Base-by-base conservation (phyloP, 2,888 invertebrate species). In the Hemistola chrysoprasaria region DNA sequence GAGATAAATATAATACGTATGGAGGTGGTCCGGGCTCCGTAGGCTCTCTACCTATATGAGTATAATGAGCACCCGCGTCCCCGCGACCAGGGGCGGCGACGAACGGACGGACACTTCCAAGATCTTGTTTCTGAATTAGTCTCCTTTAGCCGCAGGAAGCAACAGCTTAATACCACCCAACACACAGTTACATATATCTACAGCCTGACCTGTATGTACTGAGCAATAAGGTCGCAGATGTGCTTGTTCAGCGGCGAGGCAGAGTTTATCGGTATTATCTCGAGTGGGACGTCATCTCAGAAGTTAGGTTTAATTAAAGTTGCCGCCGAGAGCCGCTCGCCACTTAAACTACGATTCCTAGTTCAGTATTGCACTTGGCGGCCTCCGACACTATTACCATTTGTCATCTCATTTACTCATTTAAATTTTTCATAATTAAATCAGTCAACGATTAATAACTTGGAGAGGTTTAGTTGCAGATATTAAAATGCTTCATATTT, bases 231-330 rank as follows among this genome's bases (percentile, higher is more conserved):
- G 64, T 46, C 46, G 24, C 56, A 10, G 58, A 38, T 61, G 22
- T 21, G 11, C 21, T 8, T 7, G 3, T n/a, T 1, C 7, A 6
- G 3, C 24, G 21, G 11, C 2, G 6, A 6, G 6, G n/a, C 0
- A 35, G n/a, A 22, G 22, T 10, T 42, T 20, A 47, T 30, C 35
- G 31, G 47, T 36, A 73, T 79, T 77, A 82, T 78, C 75, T 78
- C 58, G 65, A 75, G 66, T 64, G 62, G 75, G 74, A 66, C 77
- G 78, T 78, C 79, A 78, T 79, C 79, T 78, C 71, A 65, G 69
- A 79, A 80, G 80, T 82, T 80, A 72, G 73, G 73, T 79, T 83
- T 82, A 82, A 83, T 83, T 82, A 82, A 82, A 82, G 75, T 81
- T 77, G 73, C 62, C 68, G 69, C 67, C 56, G 66, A 59, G 66